These are phyloP conservation scores for Henicopernis longicauda DNA, from an alignment of 2,113 vertebrate genomes.

Conservation along the genomic window DNA sequence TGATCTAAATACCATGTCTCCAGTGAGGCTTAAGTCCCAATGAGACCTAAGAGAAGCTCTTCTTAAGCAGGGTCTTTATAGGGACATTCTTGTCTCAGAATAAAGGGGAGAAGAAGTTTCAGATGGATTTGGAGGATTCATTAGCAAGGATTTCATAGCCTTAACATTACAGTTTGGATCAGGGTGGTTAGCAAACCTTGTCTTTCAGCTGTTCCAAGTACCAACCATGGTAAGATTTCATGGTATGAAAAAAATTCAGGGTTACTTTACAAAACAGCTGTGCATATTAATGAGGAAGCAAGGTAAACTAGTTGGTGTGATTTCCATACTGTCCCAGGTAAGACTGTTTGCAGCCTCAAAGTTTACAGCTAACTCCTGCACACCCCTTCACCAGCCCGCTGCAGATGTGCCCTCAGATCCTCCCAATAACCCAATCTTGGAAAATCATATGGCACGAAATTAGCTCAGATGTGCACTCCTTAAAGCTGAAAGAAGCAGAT, in stretches of 20 bases:
- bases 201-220: background rate
- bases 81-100: background rate
- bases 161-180: background rate
- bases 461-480: background rate
- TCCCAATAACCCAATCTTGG: background rate
- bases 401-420: background rate
- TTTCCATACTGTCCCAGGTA: background rate
- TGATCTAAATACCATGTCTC: background rate
- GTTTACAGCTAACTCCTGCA: background rate
- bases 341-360: rapidly evolving
- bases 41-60: background rate
- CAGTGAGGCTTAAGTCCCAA: background rate
- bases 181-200: background rate
- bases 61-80: background rate
- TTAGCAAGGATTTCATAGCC: background rate
- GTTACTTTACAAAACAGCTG: background rate
- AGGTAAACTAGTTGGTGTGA: background rate
- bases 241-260: rapidly evolving
- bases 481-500: background rate
- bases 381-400: background rate
- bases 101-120: background rate
- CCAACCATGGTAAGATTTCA: rapidly evolving
- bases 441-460: background rate
- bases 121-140: slow-evolving; percentile 8
- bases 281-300: background rate